Base-by-base conservation (phyloP, 2,888 invertebrate species). In the Nyleta sp. region DNA sequence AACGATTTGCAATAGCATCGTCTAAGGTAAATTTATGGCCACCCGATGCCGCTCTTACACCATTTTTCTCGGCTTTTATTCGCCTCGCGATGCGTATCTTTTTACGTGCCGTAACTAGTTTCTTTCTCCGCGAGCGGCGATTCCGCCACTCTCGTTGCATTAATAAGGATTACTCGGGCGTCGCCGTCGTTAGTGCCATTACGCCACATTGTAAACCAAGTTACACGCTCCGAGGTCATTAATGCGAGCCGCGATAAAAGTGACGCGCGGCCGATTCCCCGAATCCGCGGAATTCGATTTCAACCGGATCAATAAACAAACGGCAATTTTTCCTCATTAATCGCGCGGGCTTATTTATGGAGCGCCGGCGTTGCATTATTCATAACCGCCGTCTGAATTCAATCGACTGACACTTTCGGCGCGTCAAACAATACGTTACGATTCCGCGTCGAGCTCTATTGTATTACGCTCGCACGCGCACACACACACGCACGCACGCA, bases 111-210 rank as follows among this genome's bases (percentile, higher is more conserved):
- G 57, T 33, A 60, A 74, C 67, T 67, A 59, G 65, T 74, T 74
- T 65, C 65, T 73, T 65, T 55, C 55, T 52, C 17, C 44, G 44
- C 24, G 62, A 24, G n/a, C 17, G 33, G 46, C 42, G 38, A 11
- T 33, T 11, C 10, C 33, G 31, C 40, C 40, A 60, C 48, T 57
- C 44, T 42, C 59, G 59, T 67, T 65, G 73, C 73, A 67, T 74
- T 67, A 74, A 74, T 74, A 74, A 65, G 59, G 55, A 74, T 74
- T 67, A 74, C 65, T 17, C 31, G n/a, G 48, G 17, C 4, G 35
- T 46, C 40, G 18, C 33, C 35, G 38, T 57, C 72, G 64, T 62
- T 62, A 53, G 46, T 24, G 22, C 15, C 46, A 52, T 71, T 53
- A 71, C 53, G 53, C 42, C n/a, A 70, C 71, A 60, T 42, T 60